Conservation (phyloP, 2,797 vertebrate genomes). For the Thripadectes ignobilis region DNA sequence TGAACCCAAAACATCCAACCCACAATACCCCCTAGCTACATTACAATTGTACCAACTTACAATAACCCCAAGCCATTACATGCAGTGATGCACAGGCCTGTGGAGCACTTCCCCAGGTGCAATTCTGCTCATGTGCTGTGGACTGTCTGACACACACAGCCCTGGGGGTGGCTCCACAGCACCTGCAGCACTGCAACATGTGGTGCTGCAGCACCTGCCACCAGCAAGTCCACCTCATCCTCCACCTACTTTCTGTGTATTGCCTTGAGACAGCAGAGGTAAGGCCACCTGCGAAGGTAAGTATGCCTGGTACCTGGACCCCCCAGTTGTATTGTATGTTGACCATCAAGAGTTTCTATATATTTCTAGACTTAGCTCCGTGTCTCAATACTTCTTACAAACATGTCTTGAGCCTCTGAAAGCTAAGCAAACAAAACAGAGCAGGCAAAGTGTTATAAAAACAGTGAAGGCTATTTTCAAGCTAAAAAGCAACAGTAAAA, state of each 20-base stretch:
- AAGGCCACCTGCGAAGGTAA: neutral
- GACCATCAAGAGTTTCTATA: neutral
- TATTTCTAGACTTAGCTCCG: neutral
- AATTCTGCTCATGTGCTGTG: neutral
- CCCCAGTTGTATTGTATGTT: neutral
- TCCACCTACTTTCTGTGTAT: neutral
- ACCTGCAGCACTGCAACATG: rapidly evolving
- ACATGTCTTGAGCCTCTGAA: neutral
- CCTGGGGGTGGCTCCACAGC: neutral
- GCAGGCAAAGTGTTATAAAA: neutral
- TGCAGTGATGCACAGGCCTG: neutral
- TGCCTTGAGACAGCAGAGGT: neutral
- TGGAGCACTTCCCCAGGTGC: rapidly evolving
- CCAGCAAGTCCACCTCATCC: neutral
- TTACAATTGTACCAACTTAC: rapidly evolving
- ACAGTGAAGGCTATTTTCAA: neutral
- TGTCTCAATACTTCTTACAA: neutral
- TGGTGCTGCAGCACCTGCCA: rapidly evolving
- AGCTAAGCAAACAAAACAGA: neutral
- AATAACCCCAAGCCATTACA: neutral
- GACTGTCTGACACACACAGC: rapidly evolving
- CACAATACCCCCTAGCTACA: neutral
- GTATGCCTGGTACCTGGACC: neutral
- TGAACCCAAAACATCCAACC: neutral
- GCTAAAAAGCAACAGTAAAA: neutral